phyloP scores from a whole-genome alignment of 2,888 invertebrate species.

The Bembecia ichneumoniformis region DNA sequence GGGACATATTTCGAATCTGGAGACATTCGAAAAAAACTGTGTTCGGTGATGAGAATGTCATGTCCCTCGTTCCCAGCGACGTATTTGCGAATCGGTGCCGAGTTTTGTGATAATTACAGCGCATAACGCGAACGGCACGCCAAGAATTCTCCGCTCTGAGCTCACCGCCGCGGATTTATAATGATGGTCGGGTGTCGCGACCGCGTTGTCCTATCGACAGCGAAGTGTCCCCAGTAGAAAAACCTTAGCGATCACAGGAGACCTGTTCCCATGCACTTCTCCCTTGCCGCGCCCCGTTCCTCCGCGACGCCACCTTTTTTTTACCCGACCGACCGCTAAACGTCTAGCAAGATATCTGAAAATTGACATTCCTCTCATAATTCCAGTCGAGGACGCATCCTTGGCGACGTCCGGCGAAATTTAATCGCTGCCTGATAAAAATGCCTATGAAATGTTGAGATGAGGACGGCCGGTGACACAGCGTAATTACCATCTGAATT shows the following conservation, averaged over 20 bases:
- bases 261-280: conserved; percentile 52
- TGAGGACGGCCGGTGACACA: conserved; percentile 35
- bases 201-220: conserved; percentile 49
- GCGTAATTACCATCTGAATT: conserved; percentile 57
- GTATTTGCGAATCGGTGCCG: conserved; percentile 66
- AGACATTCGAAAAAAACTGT: conserved; percentile 51
- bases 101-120: conserved; percentile 70
- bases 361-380: conserved; percentile 69
- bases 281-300: conserved; percentile 21
- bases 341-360: conserved; percentile 64
- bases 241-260: conserved; percentile 46
- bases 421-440: conserved; percentile 47
- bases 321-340: conserved; percentile 44
- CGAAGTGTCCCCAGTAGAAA: conserved; percentile 38
- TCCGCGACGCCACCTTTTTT: conserved; percentile 37
- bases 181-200: conserved; percentile 61
- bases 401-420: conserved; percentile 47
- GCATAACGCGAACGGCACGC: conserved; percentile 63
- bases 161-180: conserved; percentile 65
- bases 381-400: conserved; percentile 59
- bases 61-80: conserved; percentile 68
- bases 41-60: conserved; percentile 72
- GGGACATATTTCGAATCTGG: conserved; percentile 41
- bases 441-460: conserved; percentile 46
- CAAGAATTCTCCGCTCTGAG: conserved; percentile 62